Evolutionary conservation across 2,797 vertebrate species (phyloP), one percentile per base, ranked within the genome.

Genomic region (Enteromius argenteus): DNA sequence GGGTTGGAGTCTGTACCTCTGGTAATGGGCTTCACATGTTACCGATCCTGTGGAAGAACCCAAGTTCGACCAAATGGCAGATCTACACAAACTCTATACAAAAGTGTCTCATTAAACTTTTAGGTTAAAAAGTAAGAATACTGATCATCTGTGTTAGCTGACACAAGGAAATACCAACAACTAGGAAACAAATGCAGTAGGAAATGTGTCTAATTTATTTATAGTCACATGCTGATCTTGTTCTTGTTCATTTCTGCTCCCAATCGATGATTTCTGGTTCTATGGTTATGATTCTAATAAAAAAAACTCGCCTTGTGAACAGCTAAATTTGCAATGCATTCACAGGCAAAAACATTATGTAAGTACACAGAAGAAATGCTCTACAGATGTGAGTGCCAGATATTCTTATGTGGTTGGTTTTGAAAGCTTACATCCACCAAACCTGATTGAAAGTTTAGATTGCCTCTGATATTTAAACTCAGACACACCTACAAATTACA

Each of bases 21-120:
- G 27, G 58, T 90, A 91, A 90, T 87, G 71, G 60, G 62, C 60
- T 71, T 91, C 89, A 90, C 89, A 89, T 91, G 89, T 76, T 76
- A 74, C 6, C 2, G 44, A 44, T 71, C 67, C 77, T 80, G 73
- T 82, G 79, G 66, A 64, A 32, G 46, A 76, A 88, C 27, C 64
- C 7, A 4, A 69, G 46, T 32, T 17, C 21, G 27, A 58, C 58
- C 75, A 19, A 84, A 49, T 49, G 56, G 17, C 21, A 60, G 1
- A 58, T 77, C 23, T 32, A 23, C 35, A 62, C 14, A 78, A n/a
- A 23, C 13, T 53, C 51, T 64, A 3, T 7, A 27, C 27, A 27
- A 27, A 15, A 42, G 19, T 6, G 39, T 3, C 13, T 14, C 44
- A 72, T 72, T 4, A 19, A 72, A 49, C 23, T 44, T 37, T 67